These are phyloP conservation scores for Rhagoletis zephyria DNA, from an alignment of 1,140 invertebrate genomes.

Conservation along the genomic window DNA sequence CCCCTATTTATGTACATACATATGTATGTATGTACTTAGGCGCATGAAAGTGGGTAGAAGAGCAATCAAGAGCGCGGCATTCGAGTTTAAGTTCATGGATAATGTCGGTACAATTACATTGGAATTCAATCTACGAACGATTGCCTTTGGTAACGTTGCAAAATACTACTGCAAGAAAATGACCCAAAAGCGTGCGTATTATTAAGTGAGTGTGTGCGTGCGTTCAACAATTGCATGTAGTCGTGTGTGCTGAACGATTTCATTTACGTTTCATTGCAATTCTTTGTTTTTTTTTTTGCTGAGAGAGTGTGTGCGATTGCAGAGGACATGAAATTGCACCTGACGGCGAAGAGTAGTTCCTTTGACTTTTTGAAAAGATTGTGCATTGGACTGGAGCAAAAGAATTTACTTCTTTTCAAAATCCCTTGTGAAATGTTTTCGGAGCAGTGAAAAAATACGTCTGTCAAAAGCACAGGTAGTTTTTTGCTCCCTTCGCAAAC, in stretches of 20 bases:
- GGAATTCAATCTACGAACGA: background rate
- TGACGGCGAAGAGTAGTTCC: too few species aligned
- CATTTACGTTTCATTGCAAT: background rate
- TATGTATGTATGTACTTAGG: too few species aligned
- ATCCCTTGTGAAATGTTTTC: too few species aligned
- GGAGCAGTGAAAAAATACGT: too few species aligned
- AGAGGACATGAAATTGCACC: slow-evolving; percentile 25
- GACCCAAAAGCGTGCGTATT: too few species aligned
- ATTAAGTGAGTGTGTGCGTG: background rate
- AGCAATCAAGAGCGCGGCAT: background rate
- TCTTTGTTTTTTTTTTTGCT: background rate
- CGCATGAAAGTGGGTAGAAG: background rate
- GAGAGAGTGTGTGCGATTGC: background rate
- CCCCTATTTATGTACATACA: too few species aligned
- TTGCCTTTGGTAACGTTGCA: background rate
- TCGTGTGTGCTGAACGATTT: slow-evolving; percentile 7
- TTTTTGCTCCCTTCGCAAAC: too few species aligned
- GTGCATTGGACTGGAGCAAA: too few species aligned
- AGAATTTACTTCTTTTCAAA: too few species aligned
- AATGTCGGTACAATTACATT: background rate
- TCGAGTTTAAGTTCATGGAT: slow-evolving; percentile 10
- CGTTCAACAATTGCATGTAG: background rate
- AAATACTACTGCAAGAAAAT: too few species aligned
- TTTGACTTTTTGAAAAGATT: too few species aligned
- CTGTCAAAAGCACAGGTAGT: too few species aligned